Evolutionary conservation across 1,140 invertebrate species (phyloP), one percentile per base, ranked within the genome.

Genomic region (Drosophila carrolli): DNA sequence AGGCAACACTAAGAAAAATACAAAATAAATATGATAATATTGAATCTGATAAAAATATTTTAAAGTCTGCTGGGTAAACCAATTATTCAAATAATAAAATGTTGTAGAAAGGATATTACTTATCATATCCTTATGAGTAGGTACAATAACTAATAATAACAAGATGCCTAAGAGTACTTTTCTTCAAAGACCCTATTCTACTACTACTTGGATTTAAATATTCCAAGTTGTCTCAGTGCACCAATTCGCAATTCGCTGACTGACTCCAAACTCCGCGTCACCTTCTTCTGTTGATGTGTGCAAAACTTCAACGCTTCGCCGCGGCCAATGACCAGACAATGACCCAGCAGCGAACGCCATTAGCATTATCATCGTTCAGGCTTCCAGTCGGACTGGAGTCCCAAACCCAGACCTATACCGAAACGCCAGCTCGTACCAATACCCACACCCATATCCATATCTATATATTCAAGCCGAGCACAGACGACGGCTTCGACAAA

Each of bases 301-400:
- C 75, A 88, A 86, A 86, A 88, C 66, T 79, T 77, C 81, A 78
- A 71, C 78, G 77, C 70, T 80, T 55, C 78, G 57, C 41, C 54
- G 80, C 86, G 86, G 86, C 88, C 86, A 90, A 90, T 90, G 86
- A 90, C 86, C 86, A 90, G 86, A 86, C 86, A 90, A 90, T 90
- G 86, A 90, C 86, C 86, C 88, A 90, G 75, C 77, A 58, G 57
- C 79, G 75, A 88, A 82, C 82, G 70, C 86, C 82, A 88, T 88
- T 88, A 88, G 84, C 84, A 89, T 88, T 88, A 88, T 88, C 84
- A 84, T 83, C 65, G 63, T 46, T 75, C 48, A 38, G 71, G 54
- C 58, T 62, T 8, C 27, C 68, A 57, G 53, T 51, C 81, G 73
- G 58, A 47, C 59, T 78, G 59, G 16, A 40, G 35, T 62, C 63